Evolutionary conservation across 2,888 invertebrate species (phyloP), one percentile per base, ranked within the genome.

Genomic region (Blomia tropicalis): DNA sequence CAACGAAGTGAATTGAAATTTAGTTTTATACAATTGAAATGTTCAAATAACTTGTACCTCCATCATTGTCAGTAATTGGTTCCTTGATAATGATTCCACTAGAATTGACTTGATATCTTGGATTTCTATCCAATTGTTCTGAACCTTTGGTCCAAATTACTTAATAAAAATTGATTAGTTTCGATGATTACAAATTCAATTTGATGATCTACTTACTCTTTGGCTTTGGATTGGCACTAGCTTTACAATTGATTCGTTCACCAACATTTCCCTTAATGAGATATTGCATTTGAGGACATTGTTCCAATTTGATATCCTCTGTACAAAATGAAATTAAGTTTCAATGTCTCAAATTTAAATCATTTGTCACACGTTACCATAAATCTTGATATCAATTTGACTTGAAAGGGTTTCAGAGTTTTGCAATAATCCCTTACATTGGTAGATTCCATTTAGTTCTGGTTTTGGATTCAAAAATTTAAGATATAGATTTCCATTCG

Each of bases 281-380:
- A 70, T 80, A 84, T 73, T 91, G 90, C 70, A 83, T 82, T 70
- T 79, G 80, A 41, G 89, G 87, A 0, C 89, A 89, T 73, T 90
- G 84, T 17, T 82, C 82, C 82, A 86, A 87, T 66, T 84, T 86
- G 64, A 91, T 87, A 43, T 85, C 84, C 54, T 62, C 61, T 61
- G 17, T 43, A 30, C 30, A 30, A 29, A 7, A 36, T 17, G 7
- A 17, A 27, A 27, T 25, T 53, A 27, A 53, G 4, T 17, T n/a
- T 19, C 22, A 5, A 5, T 5, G 17, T 11, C 36, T 17, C 7
- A 36, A 7, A 36, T 11, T 11, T 11, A 17, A 36, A 36, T 53
- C 7, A 5, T 27, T n/a, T 1, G 17, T 2, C 19, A 47, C 23
- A 54, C 44, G 29, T 53, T 54, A 61, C 61, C 54, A 56, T 54